Conservation (phyloP, 2,113 vertebrate species). For the Chrysochloris asiatica region DNA sequence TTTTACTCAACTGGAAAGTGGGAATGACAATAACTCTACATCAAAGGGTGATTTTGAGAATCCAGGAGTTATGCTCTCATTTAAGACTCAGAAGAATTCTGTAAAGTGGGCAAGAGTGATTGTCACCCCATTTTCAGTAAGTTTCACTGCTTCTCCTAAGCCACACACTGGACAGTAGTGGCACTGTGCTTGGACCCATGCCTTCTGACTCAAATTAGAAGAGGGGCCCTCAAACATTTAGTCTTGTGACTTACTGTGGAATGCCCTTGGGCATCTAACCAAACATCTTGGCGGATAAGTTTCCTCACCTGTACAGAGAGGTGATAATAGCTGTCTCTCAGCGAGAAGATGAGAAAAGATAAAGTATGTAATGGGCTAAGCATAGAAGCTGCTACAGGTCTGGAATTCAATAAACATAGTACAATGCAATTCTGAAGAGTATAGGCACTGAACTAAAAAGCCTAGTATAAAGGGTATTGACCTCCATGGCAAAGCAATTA, state of each 20-base stretch:
- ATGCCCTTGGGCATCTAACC: not conserved
- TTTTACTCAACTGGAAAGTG: not conserved
- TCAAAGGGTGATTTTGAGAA: not conserved
- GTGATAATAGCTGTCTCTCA: not conserved
- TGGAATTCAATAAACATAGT: not conserved
- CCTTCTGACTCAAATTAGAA: not conserved
- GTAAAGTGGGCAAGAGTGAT: too few species aligned
- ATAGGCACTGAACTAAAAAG: accelerated
- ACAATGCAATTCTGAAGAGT: not conserved
- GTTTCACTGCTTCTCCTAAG: too few species aligned
- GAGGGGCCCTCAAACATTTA: not conserved
- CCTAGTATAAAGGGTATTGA: too few species aligned
- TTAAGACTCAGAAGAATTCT: not conserved
- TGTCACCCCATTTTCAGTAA: not conserved
- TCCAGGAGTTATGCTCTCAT: not conserved
- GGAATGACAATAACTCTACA: not conserved
- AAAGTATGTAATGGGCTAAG: not conserved
- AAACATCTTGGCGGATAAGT: not conserved
- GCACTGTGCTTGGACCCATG: not conserved
- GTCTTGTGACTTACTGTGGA: not conserved
- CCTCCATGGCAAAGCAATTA: not conserved
- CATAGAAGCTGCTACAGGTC: not conserved
- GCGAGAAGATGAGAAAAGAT: not conserved
- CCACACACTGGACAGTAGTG: not conserved
- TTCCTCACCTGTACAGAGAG: not conserved